Conservation (phyloP, 2,113 vertebrate species). For the human (Homo sapiens) region GRCh38 chr19:43557001-43557500, state of each 20-base stretch:
- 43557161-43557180: accelerated
- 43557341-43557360: neutral
- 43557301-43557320: neutral
- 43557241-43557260: neutral
- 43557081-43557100: no score
- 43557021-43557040: no score
- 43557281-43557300: neutral
- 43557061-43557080: no score
- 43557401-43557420: neutral
- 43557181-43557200: neutral
- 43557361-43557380: neutral
- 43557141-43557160: neutral
- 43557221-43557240: neutral
- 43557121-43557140: neutral
- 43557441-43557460: neutral
- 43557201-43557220: neutral
- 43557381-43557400: neutral
- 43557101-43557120: neutral
- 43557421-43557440: neutral
- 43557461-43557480: neutral
- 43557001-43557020: no score
- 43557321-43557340: neutral
- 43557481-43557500: neutral
- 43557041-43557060: no score
- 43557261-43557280: neutral